phyloP scores from a whole-genome alignment of 2,797 vertebrate species.

The Argyrosomus regius region DNA sequence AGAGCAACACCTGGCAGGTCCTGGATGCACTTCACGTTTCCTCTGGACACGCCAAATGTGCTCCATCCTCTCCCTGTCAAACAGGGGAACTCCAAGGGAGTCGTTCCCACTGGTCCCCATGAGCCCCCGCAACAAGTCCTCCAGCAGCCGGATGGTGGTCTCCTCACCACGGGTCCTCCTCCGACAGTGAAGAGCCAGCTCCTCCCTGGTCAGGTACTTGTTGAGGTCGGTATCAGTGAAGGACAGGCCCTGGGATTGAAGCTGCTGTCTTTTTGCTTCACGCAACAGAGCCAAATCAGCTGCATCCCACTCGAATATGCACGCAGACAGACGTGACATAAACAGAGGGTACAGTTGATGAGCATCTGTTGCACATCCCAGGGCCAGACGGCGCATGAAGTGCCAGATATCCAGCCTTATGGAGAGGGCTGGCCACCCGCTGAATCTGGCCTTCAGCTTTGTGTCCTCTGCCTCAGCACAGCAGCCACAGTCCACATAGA shows the following conservation, averaged over 20 bases:
- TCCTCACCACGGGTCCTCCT: conserved; percentile 36
- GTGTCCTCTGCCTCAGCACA: conserved; percentile 16
- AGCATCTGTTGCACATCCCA: conserved; percentile 9
- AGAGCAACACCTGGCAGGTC: conserved; percentile 35
- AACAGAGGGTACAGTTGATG: conserved; percentile 21
- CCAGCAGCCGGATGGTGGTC: conserved; percentile 15
- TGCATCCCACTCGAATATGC: conserved; percentile 26
- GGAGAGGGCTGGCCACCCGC: not conserved
- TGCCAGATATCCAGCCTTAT: conserved; percentile 37
- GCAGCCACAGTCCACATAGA: conserved; percentile 49
- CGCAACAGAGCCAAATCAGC: conserved; percentile 1
- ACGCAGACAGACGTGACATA: not conserved
- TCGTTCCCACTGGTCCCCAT: conserved; percentile 21
- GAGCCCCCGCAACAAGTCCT: conserved; percentile 13
- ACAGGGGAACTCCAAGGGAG: conserved; percentile 11
- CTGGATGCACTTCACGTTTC: conserved; percentile 36
- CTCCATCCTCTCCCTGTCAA: too few relatives aligned
- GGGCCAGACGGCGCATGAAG: conserved; percentile 1
- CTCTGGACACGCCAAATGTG: conserved; percentile 3
- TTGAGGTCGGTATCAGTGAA: not conserved
- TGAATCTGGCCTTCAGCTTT: conserved; percentile 33
- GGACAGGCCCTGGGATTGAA: conserved; percentile 3
- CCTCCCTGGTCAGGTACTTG: conserved; percentile 8
- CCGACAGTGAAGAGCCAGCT: conserved; percentile 34
- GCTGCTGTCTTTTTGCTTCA: conserved; percentile 24